Conservation (phyloP, 2,113 vertebrate genomes). For the Lophotis ruficrista region DNA sequence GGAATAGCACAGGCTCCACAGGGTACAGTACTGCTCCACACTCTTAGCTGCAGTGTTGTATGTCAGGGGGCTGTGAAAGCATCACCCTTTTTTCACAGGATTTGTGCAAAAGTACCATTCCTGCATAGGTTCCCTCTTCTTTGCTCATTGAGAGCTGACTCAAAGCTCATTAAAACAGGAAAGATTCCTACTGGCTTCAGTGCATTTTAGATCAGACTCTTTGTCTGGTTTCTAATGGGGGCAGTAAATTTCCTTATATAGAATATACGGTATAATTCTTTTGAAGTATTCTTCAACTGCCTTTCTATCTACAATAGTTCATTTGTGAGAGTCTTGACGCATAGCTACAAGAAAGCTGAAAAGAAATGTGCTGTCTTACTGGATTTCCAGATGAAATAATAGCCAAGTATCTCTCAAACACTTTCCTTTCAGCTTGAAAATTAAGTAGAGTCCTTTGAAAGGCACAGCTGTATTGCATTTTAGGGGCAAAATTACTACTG, state of each 20-base stretch:
- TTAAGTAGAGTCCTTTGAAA: constrained; percentile 62
- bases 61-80: neutral
- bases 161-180: constrained; percentile 29
- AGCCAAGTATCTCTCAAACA: constrained; percentile 60
- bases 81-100: neutral
- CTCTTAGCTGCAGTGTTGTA: neutral
- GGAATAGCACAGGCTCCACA: neutral
- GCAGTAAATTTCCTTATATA: constrained; percentile 53
- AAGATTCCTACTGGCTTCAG: neutral
- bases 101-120: neutral
- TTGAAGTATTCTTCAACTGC: constrained; percentile 51
- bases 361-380: constrained; percentile 63
- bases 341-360: constrained; percentile 28
- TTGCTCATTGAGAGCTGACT: neutral
- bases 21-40: neutral
- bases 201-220: constrained; percentile 36
- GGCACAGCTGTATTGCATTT: constrained; percentile 69
- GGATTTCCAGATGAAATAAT: constrained; percentile 74
- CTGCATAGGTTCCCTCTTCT: neutral
- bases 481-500: constrained; percentile 60
- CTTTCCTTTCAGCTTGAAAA: constrained; percentile 68
- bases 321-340: constrained; percentile 58
- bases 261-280: constrained; percentile 50
- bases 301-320: constrained; percentile 43
- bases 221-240: constrained; percentile 38